Base-by-base conservation (phyloP, 2,888 invertebrate genomes). In the Drosophila prolongata region DNA sequence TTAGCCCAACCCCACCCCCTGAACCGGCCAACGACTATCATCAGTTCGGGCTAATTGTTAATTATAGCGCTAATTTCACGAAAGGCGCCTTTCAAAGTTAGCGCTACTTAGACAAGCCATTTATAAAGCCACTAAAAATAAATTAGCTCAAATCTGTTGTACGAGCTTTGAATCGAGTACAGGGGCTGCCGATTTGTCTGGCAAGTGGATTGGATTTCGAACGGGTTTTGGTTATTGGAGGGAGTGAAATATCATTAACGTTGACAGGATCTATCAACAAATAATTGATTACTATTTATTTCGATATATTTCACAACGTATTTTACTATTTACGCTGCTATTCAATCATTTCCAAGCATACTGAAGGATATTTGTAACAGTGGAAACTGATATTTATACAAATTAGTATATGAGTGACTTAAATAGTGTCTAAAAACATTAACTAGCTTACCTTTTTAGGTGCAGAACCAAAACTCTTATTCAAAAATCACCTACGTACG, bases 71-170 rank as follows among this genome's bases (percentile, higher is more conserved):
- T 84, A 79, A 81, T 81, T 87, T 79, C 42, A 52, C 67, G 57
- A 68, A 65, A 76, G 76, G 62, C 70, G 75, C 72, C 61, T 69
- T 76, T 69, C 72, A 53, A 75, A 86, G 76, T 86, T 80, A 76
- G 74, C 85, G 81, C 85, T 83, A 84, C 81, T 84, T 84, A 81
- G 85, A 77, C 67, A 67, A 66, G 74, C 72, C 76, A 79, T 81
- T 87, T 87, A 84, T 87, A 77, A 77, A 71, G 30, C 64, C 79
- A 80, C 79, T 87, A 81, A 84, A 83, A 77, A 84, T 84, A 77
- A 84, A 84, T 81, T 79, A 65, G 73, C 77, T 56, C 68, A 75
- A 78, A 76, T 76, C 76, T 65, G 62, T 40, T 44, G 42, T 16
- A 37, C 50, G 49, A 49, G 61, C 50, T 42, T 47, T 11, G 14